Percentiles rank a stretch among this genome's conserved stretches.
phyloP scores from a whole-genome alignment of 2,888 invertebrate genomes.

The Ormyrus rosae region DNA sequence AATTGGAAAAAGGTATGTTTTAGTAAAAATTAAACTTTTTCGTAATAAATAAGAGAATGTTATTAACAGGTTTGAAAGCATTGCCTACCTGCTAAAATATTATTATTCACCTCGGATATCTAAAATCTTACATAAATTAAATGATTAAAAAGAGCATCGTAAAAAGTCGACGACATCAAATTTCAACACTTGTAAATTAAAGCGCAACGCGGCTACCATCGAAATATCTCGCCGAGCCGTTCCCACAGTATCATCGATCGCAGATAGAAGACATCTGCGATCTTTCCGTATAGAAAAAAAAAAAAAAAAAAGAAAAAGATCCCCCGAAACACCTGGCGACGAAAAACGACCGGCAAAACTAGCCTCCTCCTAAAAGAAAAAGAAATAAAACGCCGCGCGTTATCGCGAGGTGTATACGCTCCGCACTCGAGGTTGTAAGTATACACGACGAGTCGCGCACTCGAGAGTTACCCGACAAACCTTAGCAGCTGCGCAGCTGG shows the following conservation, averaged over 20 bases:
- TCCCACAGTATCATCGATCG: conserved; percentile 1
- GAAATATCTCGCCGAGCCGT: not conserved
- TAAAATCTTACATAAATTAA: too few relatives aligned
- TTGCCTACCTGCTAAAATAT: too few relatives aligned
- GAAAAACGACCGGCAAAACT: conserved; percentile 15
- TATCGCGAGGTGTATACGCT: not conserved
- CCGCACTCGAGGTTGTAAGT: conserved; percentile 3
- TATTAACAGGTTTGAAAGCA: too few relatives aligned
- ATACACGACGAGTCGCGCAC: not conserved
- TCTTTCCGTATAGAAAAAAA: not conserved
- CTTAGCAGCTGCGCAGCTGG: conserved; percentile 40
- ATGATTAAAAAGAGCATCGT: too few relatives aligned
- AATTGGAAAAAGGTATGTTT: too few relatives aligned
- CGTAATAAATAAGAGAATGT: too few relatives aligned
- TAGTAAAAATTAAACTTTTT: too few relatives aligned
- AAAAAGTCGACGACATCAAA: not conserved
- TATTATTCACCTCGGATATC: too few relatives aligned
- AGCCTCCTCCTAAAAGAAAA: not conserved
- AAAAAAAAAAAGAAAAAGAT: not conserved
- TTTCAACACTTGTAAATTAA: not conserved
- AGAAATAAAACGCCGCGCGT: conserved; percentile 8
- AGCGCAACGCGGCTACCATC: not conserved
- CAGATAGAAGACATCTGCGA: conserved; percentile 46
- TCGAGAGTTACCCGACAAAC: not conserved
- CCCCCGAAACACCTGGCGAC: conserved; percentile 23